Conservation (phyloP, 2,888 invertebrate genomes). For the Poecilus cupreus region DNA sequence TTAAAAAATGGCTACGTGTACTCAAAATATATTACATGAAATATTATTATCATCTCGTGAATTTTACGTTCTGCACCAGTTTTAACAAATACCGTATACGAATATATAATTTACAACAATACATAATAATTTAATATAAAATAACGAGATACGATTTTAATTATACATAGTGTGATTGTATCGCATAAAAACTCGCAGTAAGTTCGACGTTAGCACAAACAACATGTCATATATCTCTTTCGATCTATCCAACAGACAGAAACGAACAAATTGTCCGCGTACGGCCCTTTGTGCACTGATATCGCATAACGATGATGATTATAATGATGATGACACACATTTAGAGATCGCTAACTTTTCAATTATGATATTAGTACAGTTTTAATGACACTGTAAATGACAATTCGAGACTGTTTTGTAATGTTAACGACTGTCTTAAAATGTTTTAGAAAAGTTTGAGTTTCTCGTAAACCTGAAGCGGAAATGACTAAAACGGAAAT, state of each 20-base stretch:
- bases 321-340: conserved; percentile 40
- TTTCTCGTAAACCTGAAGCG: conserved; percentile 15
- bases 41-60: not conserved
- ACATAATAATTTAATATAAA: not conserved
- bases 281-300: conserved; percentile 30
- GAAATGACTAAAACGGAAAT: conserved; percentile 19
- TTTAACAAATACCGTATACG: not conserved
- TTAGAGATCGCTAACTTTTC: conserved; percentile 40
- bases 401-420: conserved; percentile 29
- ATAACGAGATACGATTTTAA: conserved; percentile 14
- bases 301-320: conserved; percentile 37
- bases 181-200: not conserved
- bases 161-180: not conserved
- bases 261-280: conserved; percentile 18
- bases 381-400: conserved; percentile 41
- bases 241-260: conserved; percentile 28
- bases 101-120: not conserved
- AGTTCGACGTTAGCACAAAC: not conserved
- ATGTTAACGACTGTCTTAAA: conserved; percentile 7
- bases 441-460: not conserved
- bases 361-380: conserved; percentile 41
- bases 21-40: too few relatives aligned
- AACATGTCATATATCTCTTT: not conserved
- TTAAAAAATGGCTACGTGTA: too few relatives aligned
- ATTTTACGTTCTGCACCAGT: not conserved